Evolutionary conservation across 1,140 invertebrate species (phyloP).

Genomic region (Lethocerus indicus): DNA sequence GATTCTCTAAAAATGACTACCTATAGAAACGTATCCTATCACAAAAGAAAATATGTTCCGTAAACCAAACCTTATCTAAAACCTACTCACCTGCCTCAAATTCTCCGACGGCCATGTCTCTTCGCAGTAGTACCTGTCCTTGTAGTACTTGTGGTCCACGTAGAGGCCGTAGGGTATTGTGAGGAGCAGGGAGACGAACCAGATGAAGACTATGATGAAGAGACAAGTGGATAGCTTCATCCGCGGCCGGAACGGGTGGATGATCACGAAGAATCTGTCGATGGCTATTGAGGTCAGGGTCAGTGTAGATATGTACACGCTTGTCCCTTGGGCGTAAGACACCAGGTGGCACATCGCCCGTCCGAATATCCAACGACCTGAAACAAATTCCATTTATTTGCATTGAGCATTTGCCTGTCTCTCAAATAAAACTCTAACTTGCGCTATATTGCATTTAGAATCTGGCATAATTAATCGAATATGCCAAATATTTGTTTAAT

Average conservation of each 20-base stretch:
- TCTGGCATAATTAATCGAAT: too few species aligned
- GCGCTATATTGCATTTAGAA: too few species aligned
- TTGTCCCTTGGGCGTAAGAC: slow-evolving; percentile 79
- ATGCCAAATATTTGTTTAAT: too few species aligned
- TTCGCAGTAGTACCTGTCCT: slow-evolving; percentile 52
- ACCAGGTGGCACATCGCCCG: slow-evolving; percentile 74
- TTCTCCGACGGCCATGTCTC: slow-evolving; percentile 77
- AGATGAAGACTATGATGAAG: slow-evolving; percentile 71
- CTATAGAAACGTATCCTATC: too few species aligned
- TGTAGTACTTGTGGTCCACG: slow-evolving; percentile 32
- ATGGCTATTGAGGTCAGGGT: slow-evolving; percentile 93
- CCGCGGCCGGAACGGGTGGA: slow-evolving; percentile 82
- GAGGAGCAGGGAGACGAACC: slow-evolving; percentile 70
- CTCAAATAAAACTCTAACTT: too few species aligned
- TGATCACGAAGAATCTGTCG: slow-evolving; percentile 91
- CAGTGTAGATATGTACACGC: slow-evolving; percentile 90
- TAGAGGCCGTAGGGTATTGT: slow-evolving; percentile 88
- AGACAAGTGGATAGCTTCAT: slow-evolving; percentile 77
- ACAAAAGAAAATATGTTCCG: too few species aligned
- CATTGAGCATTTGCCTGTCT: too few species aligned
- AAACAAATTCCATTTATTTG: slow-evolving; percentile 10
- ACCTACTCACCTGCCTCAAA: slow-evolving; percentile 31
- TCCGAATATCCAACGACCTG: slow-evolving; percentile 73
- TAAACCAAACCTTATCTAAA: too few species aligned
- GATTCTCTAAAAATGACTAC: too few species aligned